Base-by-base conservation (phyloP, 2,797 vertebrate species). In the Xyrichtys novacula region DNA sequence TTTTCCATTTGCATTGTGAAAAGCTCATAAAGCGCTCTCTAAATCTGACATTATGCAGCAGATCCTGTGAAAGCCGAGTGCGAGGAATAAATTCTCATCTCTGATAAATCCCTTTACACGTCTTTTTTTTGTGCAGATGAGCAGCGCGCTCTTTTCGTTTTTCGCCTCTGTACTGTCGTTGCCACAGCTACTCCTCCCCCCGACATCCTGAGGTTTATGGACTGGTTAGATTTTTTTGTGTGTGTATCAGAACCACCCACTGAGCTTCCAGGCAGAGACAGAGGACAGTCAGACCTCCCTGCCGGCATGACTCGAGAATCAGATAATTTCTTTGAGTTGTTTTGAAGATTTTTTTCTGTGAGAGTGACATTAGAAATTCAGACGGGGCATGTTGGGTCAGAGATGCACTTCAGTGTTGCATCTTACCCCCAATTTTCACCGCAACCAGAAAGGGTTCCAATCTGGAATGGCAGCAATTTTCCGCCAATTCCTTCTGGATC, bases 171-270 rank as follows among this genome's bases (percentile, higher is more conserved):
- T 65, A 68, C 50, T 12, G 9, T 2, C 8, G 0, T 7, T 1
- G 19, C 25, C 44, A 39, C 11, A 39, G 17, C 3, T 32, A 31
- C 7, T 14, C 31, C 49, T 59, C 39, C 16, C 20, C 39, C 55
- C 16, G 40, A 54, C n/a, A n/a, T n/a, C n/a, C 31, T 53, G 32
- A 47, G 29, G 56, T 76, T 83, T 54, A 58, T 16, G 10, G 57
- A 42, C 19, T 0, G 6, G 52, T 56, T 28, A 2, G 40, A 15
- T 29, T 53, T 68, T 29, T 53, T 68, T 2, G 8, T 57, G 49
- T 69, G 60, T 74, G 66, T 57, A 46, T 59, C 42, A 7, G 20
- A 6, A 10, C 61, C 71, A 52, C 69, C 77, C 56, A 63, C 12
- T 15, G 0, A 54, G 43, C 46, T 15, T 20, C n/a, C 17, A 31